Base-by-base conservation (phyloP, 2,797 vertebrate genomes). In the Propithecus deckenii region DNA sequence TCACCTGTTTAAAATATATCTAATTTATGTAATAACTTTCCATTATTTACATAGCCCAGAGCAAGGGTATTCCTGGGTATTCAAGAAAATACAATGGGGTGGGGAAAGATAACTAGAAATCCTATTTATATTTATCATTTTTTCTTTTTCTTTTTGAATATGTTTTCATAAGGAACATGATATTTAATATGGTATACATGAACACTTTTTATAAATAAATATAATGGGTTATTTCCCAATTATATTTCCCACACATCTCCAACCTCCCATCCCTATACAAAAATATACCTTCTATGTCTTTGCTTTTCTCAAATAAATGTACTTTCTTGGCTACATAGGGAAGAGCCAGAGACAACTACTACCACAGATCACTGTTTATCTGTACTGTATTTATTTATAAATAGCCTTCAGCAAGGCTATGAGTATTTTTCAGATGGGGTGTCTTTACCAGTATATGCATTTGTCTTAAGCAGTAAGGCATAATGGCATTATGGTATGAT, bases 1-100 rank as follows among this genome's bases (percentile, higher is more conserved):
- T 92, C 85, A 67, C 3, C 35, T 89, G 12, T 85, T 94, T 95
- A 65, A 71, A 93, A 91, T 41, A 78, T 84, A 90, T 71, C n/a
- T 63, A 80, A 83, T 83, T 46, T 78, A 61, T 18, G 13, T 41
- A 91, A 92, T 41, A 93, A 93, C 30, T 10, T 91, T 76, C 7
- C 76, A 93, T 63, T 96, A 86, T 76, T 81, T 35, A 6, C 57
- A 74, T 1, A 75, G 35, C 38, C 8, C 35, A 93, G 23, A 91
- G 18, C 25, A 94, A 89, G 79, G 20, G 6, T 86, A 28, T 89
- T 57, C 28, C 46, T 74, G 30, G 13, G 23, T 83, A 10, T 63
- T 86, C 3, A 94, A 89, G 78, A 89, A 35, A 89, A 95, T 63
- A 32, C 38, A 78, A 18, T 15, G 15, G n/a, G 7, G 25, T 61